Percentiles rank a stretch among this genome's conserved stretches.
These are phyloP conservation scores for Psittacus erithacus DNA, from an alignment of 2,113 vertebrate genomes.

Conservation along the genomic window DNA sequence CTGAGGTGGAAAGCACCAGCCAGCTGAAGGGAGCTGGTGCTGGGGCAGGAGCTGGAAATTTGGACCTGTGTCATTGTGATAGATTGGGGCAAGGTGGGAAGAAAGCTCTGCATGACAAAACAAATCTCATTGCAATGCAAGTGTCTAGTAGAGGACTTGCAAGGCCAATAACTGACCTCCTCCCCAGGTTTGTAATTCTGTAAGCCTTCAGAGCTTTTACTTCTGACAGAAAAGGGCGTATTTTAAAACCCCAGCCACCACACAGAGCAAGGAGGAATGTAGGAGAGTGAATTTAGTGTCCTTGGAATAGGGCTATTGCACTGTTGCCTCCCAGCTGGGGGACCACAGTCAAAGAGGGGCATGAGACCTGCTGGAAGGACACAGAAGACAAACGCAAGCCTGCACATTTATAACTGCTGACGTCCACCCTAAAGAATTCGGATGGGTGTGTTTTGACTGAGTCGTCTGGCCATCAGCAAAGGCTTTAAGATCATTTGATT, in stretches of 20 bases:
- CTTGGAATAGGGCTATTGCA: accelerated
- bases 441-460: background rate
- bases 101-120: background rate
- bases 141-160: background rate
- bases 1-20: background rate
- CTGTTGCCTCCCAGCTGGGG: background rate
- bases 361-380: background rate
- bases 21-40: background rate
- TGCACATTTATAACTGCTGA: background rate
- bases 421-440: background rate
- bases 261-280: background rate
- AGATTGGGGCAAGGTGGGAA: background rate
- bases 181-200: background rate
- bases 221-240: background rate
- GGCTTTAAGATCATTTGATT: background rate
- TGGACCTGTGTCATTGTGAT: background rate
- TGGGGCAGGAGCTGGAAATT: background rate
- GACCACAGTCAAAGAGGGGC: background rate
- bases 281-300: background rate
- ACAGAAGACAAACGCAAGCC: accelerated
- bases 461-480: background rate
- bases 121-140: background rate
- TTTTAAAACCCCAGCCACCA: background rate
- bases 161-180: background rate
- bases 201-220: background rate